These are phyloP conservation scores for Wiebesia pumilae DNA, from an alignment of 1,140 invertebrate species.

Conservation along the genomic window DNA sequence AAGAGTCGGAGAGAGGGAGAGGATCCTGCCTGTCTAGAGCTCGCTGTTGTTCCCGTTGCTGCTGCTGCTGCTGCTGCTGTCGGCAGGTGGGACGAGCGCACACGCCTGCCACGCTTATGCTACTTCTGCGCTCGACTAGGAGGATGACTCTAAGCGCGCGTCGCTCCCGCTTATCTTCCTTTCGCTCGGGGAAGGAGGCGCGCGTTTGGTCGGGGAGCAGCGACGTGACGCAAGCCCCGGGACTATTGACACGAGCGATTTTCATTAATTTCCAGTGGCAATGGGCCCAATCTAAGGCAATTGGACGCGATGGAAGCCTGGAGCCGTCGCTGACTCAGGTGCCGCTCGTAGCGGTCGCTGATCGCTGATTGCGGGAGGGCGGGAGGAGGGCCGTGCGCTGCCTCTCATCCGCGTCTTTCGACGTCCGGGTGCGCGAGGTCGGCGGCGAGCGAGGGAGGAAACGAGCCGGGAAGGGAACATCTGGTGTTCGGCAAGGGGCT, in stretches of 20 bases:
- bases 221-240: constrained; percentile 23
- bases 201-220: background rate
- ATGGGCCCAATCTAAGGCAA: constrained; percentile 35
- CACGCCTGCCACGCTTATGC: constrained; percentile 46
- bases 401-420: too few species aligned
- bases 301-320: background rate
- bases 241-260: constrained; percentile 19
- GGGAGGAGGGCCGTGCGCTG: background rate
- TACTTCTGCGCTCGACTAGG: constrained; percentile 24
- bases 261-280: constrained; percentile 39
- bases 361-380: background rate
- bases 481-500: constrained; percentile 48
- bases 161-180: background rate
- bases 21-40: constrained; percentile 22
- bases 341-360: background rate
- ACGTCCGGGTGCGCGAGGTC: background rate
- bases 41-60: constrained; percentile 35
- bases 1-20: background rate
- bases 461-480: constrained; percentile 53
- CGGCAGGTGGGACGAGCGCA: constrained; percentile 45
- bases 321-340: constrained; percentile 42
- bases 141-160: background rate
- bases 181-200: background rate
- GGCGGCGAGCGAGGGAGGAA: constrained; percentile 54
- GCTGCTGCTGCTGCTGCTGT: constrained; percentile 16